Evolutionary conservation across 2,113 vertebrate species (phyloP).

Genomic region (Halcyon senegalensis): DNA sequence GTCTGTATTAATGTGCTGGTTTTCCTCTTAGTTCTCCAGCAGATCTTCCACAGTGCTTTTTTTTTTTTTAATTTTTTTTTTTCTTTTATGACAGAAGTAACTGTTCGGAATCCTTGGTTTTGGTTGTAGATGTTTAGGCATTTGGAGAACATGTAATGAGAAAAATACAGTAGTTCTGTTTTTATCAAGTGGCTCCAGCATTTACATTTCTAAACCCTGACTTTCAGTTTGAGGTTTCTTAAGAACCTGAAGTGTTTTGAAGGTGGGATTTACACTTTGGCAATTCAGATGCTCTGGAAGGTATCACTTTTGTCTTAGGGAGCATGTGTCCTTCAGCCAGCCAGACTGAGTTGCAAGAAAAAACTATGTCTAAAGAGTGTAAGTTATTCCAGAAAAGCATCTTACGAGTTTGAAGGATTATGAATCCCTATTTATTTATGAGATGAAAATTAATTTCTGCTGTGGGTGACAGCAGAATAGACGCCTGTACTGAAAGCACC

Average conservation of each 20-base stretch:
- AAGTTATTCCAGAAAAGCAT: constrained; percentile 22
- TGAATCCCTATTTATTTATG: constrained; percentile 36
- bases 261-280: not conserved
- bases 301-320: not conserved
- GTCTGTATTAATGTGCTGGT: not conserved
- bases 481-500: constrained; percentile 20
- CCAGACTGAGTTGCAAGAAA: not conserved
- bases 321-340: not conserved
- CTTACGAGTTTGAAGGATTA: constrained; percentile 21
- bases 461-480: constrained; percentile 26
- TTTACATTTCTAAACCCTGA: not conserved
- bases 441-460: constrained; percentile 48
- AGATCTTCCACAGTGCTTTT: not conserved
- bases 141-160: not conserved
- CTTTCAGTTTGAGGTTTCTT: not conserved
- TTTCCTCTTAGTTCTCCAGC: not conserved
- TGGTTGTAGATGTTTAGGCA: not conserved
- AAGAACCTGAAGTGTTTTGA: not conserved
- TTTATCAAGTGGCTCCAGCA: not conserved
- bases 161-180: not conserved
- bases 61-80: not conserved
- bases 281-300: not conserved
- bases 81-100: not conserved
- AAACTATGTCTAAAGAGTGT: not conserved
- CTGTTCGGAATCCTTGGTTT: not conserved